These are phyloP conservation scores for Cryptomyrus ogoouensis DNA, from an alignment of 2,113 vertebrate species.

Conservation along the genomic window DNA sequence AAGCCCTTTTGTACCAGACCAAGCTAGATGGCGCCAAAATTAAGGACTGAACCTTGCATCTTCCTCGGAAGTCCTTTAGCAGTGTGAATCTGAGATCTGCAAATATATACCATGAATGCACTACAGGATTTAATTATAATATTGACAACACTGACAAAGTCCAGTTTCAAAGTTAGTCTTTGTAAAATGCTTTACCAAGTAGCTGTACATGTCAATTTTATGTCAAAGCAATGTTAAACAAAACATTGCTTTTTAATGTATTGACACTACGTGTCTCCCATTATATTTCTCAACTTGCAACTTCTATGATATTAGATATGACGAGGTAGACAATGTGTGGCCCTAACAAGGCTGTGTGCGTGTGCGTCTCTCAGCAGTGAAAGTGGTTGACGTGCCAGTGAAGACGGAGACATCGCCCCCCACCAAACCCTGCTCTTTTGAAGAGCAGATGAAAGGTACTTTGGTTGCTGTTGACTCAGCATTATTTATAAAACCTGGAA, in stretches of 20 bases:
- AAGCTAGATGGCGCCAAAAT: not conserved
- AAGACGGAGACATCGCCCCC: slow-evolving; percentile 86
- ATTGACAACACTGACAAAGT: not conserved
- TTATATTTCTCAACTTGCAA: not conserved
- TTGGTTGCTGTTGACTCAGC: not conserved
- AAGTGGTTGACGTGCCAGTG: slow-evolving; percentile 75
- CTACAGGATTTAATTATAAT: not conserved
- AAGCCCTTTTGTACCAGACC: not conserved
- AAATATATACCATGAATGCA: not conserved
- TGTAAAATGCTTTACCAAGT: not conserved
- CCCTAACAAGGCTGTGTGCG: not conserved
- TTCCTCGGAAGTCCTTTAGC: not conserved
- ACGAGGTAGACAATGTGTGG: not conserved
- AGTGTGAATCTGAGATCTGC: not conserved
- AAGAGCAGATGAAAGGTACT: slow-evolving; percentile 89
- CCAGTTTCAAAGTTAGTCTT: not conserved
- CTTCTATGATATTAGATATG: not conserved
- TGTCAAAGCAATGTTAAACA: not conserved
- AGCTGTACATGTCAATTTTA: not conserved
- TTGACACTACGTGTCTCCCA: not conserved
- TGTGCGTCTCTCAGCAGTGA: slow-evolving; percentile 45
- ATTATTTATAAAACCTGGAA: not conserved
- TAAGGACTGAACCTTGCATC: not conserved
- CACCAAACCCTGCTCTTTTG: slow-evolving; percentile 85
- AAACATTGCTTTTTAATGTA: not conserved